Percentiles rank a stretch among this genome's conserved stretches.
phyloP scores from a whole-genome alignment of 2,113 vertebrate species.

The Eretmodus cyanostictus region DNA sequence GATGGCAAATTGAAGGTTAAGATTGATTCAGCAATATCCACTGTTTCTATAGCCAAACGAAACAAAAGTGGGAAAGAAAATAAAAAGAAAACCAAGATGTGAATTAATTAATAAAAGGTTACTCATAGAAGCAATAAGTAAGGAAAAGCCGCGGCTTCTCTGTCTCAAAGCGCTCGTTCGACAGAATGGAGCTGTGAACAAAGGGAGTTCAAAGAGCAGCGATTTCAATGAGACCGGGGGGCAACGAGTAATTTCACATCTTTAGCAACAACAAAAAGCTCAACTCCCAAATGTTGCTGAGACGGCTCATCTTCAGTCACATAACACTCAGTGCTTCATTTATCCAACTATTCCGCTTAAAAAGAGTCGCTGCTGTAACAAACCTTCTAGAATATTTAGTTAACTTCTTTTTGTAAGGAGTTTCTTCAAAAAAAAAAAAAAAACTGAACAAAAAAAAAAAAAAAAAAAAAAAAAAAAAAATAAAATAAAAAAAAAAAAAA shows the following conservation, averaged over 20 bases:
- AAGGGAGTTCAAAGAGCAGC: not conserved
- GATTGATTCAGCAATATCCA: slow-evolving; percentile 47
- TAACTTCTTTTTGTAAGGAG: not conserved
- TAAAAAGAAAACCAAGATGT: not conserved
- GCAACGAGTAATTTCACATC: not conserved
- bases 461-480: too few species aligned
- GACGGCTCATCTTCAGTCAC: not conserved
- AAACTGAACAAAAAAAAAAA: not conserved
- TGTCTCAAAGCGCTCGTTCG: not conserved
- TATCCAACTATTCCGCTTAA: not conserved
- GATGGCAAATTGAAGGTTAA: slow-evolving; percentile 49
- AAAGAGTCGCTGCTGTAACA: not conserved
- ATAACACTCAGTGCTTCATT: not conserved
- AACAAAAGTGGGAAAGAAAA: not conserved
- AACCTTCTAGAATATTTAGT: not conserved
- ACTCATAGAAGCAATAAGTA: slow-evolving; percentile 5
- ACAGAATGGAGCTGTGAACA: not conserved
- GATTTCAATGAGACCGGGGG: not conserved
- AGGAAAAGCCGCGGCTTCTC: not conserved
- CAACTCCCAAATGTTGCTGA: not conserved
- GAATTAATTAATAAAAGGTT: slow-evolving; percentile 34
- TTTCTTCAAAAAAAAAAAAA: not conserved
- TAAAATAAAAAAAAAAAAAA: too few species aligned
- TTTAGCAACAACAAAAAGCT: not conserved
- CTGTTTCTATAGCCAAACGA: slow-evolving; percentile 1